These are phyloP conservation scores for Eublepharis macularius DNA, from an alignment of 2,113 vertebrate species.

Conservation along the genomic window DNA sequence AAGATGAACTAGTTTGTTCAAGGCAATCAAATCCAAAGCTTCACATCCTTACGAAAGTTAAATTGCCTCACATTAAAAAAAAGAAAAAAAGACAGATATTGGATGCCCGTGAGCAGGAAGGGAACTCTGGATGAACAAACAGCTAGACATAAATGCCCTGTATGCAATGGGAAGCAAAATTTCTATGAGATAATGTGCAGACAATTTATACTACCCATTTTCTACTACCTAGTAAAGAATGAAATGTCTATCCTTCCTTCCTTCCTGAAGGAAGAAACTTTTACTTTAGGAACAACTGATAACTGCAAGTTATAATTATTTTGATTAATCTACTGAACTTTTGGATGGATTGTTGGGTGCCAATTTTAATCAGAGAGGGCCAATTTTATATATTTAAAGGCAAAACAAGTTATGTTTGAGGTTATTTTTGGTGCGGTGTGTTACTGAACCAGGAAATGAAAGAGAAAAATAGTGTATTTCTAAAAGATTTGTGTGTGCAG, in stretches of 20 bases:
- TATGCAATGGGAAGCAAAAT: not conserved
- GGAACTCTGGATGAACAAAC: not conserved
- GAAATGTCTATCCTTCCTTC: not conserved
- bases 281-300: not conserved
- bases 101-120: not conserved
- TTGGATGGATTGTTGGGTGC: not conserved
- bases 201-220: not conserved
- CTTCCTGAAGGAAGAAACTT: not conserved
- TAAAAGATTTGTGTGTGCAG: too few species aligned
- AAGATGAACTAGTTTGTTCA: not conserved
- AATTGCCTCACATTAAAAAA: not conserved
- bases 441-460: not conserved
- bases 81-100: not conserved
- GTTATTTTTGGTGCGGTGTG: not conserved
- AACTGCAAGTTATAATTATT: not conserved
- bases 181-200: not conserved
- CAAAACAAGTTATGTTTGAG: not conserved
- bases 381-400: not conserved
- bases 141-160: not conserved
- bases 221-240: not conserved
- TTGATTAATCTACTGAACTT: not conserved
- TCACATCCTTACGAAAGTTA: not conserved
- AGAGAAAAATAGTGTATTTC: not conserved
- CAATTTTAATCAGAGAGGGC: not conserved
- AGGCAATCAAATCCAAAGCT: not conserved